Evolutionary conservation across 2,797 vertebrate species (phyloP).

Genomic region (Podarcis siculus): DNA sequence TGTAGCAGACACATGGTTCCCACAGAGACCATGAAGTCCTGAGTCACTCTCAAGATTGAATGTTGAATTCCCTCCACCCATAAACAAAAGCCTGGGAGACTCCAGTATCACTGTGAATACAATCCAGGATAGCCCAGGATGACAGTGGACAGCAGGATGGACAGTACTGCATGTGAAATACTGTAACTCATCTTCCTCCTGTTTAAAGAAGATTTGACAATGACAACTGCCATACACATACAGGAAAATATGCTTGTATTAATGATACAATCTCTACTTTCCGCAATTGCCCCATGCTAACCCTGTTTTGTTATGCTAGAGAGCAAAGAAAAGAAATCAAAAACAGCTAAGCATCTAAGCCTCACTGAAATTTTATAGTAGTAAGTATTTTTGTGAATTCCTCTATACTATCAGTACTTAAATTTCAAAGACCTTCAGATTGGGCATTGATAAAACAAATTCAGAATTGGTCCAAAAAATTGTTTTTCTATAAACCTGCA

Average conservation of each 20-base stretch:
- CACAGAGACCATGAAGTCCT: not conserved
- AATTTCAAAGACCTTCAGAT: not conserved
- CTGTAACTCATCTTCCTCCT: too few species aligned
- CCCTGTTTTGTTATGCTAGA: not conserved
- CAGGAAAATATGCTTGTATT: too few species aligned
- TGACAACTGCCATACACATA: too few species aligned
- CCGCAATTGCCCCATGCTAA: too few species aligned
- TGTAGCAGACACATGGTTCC: not conserved
- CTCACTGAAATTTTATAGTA: not conserved
- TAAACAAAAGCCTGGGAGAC: not conserved
- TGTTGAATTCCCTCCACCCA: not conserved
- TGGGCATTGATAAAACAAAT: not conserved
- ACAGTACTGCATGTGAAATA: too few species aligned
- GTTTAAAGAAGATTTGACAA: too few species aligned
- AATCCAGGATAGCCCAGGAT: too few species aligned
- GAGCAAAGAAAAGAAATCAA: not conserved
- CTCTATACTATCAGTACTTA: not conserved
- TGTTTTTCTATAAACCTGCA: not conserved
- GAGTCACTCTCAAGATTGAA: not conserved
- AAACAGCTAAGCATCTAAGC: not conserved
- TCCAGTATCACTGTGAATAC: not conserved
- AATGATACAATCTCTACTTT: too few species aligned
- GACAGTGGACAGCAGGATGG: too few species aligned
- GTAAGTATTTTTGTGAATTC: not conserved
- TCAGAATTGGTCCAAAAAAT: not conserved